Evolutionary conservation across 2,797 vertebrate genomes (phyloP), one percentile per base, ranked within the genome.

Genomic region (Remorina albescens): DNA sequence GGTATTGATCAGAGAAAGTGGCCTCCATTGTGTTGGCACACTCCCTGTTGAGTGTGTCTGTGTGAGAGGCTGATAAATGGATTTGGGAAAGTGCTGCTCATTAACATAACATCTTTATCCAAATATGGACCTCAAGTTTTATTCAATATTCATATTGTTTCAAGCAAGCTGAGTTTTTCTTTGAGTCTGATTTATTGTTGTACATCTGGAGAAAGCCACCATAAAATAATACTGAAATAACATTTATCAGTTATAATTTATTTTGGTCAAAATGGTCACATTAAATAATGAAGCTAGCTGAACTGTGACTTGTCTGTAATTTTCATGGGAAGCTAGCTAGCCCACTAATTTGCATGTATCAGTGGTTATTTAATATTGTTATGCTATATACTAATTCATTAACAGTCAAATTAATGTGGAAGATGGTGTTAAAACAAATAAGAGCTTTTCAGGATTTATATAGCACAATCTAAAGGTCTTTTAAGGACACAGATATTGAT

Each of bases 1-100:
- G 68, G 72, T 90, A 91, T 90, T 88, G 87, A 93, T 91, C 70
- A 72, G 80, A 42, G 77, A 86, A 87, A 88, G 76, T 80, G 71
- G 85, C 62, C 74, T 71, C 50, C 37, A 88, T 91, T 91, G 90
- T 91, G 73, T 69, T 44, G 86, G 78, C 88, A 91, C 84, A 61
- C 81, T 91, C 88, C 84, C 87, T 74, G 67, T 75, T 82, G 86
- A 84, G 86, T 64, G 71, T 75, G 42, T 71, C 57, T 73, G 81
- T 77, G 85, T 90, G 77, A 69, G 80, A 85, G 74, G 78, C 74
- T 88, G 88, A 86, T 79, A 51, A 83, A 88, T 85, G 82, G 66
- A 71, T 60, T 25, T 74, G 59, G 71, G 67, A 81, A 82, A 65
- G 39, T 59, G 56, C 50, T 47, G n/a, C 61, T 79, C 69, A 70